Percentiles rank a stretch among this genome's conserved stretches.
phyloP scores from a whole-genome alignment of 2,888 invertebrate genomes.

The Ichneumoninae sp. region DNA sequence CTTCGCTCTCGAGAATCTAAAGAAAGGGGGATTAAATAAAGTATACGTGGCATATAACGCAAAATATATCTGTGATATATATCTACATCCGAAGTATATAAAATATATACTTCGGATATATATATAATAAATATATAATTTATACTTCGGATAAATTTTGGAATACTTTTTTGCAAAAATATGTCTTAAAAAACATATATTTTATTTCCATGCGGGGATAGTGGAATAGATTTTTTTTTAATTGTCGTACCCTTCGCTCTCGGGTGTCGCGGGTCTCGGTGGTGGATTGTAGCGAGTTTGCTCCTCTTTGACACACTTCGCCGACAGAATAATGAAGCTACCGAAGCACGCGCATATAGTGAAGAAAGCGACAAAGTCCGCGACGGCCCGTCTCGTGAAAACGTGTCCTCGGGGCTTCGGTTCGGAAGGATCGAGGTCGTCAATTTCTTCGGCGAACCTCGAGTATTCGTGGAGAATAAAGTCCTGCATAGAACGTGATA shows the following conservation, averaged over 20 bases:
- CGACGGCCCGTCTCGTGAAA: conserved; percentile 63
- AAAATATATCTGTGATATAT: too few relatives aligned
- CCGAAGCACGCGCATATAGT: conserved; percentile 72
- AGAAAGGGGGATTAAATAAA: not conserved
- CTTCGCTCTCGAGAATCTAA: conserved; percentile 44
- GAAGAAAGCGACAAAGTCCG: conserved; percentile 73
- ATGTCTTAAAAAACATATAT: not conserved
- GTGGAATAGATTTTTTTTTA: not conserved
- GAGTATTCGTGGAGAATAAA: conserved; percentile 62
- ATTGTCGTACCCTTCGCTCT: conserved; percentile 55
- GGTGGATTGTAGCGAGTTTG: conserved; percentile 36
- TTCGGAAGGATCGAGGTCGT: conserved; percentile 52
- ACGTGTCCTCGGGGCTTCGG: conserved; percentile 41
- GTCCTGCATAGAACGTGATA: conserved; percentile 55
- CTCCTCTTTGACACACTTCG: conserved; percentile 68
- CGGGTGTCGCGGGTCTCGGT: conserved; percentile 40
- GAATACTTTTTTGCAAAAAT: too few relatives aligned
- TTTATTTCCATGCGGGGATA: not conserved
- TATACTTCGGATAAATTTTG: too few relatives aligned
- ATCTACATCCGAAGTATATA: too few relatives aligned
- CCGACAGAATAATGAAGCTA: conserved; percentile 70
- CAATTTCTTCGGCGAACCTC: conserved; percentile 55
- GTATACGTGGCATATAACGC: not conserved
- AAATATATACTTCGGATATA: too few relatives aligned
- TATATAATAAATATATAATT: too few relatives aligned